Percentiles rank a stretch among this genome's conserved stretches.
phyloP scores from a whole-genome alignment of 23 tunicate genomes.

The Botrylloides violaceus region DNA sequence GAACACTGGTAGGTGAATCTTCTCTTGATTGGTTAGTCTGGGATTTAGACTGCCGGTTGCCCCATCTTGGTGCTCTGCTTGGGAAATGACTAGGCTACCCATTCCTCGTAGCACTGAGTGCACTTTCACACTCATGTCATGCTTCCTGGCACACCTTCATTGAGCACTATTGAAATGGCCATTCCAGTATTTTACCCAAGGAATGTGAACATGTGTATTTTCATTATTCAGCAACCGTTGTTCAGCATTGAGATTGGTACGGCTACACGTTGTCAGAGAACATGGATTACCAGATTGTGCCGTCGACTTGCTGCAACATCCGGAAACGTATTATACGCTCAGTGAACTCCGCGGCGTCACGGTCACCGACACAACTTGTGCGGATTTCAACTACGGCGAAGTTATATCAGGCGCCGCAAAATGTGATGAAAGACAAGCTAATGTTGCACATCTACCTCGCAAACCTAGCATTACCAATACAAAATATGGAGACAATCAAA shows the following conservation, averaged over 20 bases:
- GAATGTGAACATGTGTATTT: no score
- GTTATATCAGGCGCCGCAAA: background rate
- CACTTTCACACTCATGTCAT: no score
- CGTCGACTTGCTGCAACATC: constrained; percentile 50
- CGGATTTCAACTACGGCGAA: background rate
- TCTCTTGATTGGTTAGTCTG: no score
- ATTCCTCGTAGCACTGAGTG: no score
- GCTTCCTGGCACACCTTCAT: no score
- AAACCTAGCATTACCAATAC: background rate
- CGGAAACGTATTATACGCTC: constrained; percentile 75
- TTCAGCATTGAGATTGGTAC: constrained; percentile 57
- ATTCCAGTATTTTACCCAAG: no score
- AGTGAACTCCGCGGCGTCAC: constrained; percentile 37
- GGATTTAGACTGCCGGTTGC: no score
- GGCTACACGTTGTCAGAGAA: constrained; percentile 71
- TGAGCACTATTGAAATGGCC: no score
- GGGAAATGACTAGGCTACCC: no score
- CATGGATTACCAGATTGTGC: constrained; percentile 42
- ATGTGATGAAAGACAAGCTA: background rate
- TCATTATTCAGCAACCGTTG: constrained; percentile 78
- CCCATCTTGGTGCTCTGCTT: no score
- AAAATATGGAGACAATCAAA: background rate
- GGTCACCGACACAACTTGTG: background rate
- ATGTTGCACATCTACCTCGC: background rate
- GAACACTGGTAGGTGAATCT: constrained; percentile 11